These are phyloP conservation scores for Talpa occidentalis DNA, from an alignment of 2,113 vertebrate genomes.

Conservation along the genomic window DNA sequence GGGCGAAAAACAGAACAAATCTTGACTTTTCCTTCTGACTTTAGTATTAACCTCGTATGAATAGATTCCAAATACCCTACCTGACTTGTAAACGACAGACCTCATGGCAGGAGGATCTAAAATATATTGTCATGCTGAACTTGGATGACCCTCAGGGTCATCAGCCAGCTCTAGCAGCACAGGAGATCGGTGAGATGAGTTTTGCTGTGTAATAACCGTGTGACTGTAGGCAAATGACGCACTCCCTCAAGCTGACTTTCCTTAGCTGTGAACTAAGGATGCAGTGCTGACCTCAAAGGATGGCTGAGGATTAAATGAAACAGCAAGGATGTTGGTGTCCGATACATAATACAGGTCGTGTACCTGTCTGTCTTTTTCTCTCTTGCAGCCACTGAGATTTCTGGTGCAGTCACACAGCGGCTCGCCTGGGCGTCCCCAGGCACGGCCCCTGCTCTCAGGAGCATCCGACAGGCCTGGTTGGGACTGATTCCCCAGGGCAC, in stretches of 20 bases:
- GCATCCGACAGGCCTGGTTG: not conserved
- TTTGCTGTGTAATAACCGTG: not conserved
- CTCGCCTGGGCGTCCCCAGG: too few species aligned
- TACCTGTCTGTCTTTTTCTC: not conserved
- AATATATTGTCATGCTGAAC: not conserved
- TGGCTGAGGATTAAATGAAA: not conserved
- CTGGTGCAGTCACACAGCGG: accelerated
- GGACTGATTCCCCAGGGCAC: too few species aligned
- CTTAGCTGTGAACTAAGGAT: not conserved
- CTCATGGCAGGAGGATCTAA: not conserved
- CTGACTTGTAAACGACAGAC: not conserved
- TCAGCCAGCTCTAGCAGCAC: not conserved
- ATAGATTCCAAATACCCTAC: not conserved
- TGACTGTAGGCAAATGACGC: not conserved
- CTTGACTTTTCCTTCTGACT: not conserved
- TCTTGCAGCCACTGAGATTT: not conserved
- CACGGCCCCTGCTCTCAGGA: accelerated
- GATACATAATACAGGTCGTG: accelerated
- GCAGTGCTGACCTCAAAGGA: not conserved
- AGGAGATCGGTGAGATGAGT: not conserved
- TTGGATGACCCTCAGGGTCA: not conserved
- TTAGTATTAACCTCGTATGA: not conserved
- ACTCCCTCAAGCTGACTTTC: not conserved
- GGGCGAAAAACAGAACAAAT: not conserved
- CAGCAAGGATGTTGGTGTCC: not conserved